Base-by-base conservation (phyloP, 2,113 vertebrate genomes). In the Lepus americanus region DNA sequence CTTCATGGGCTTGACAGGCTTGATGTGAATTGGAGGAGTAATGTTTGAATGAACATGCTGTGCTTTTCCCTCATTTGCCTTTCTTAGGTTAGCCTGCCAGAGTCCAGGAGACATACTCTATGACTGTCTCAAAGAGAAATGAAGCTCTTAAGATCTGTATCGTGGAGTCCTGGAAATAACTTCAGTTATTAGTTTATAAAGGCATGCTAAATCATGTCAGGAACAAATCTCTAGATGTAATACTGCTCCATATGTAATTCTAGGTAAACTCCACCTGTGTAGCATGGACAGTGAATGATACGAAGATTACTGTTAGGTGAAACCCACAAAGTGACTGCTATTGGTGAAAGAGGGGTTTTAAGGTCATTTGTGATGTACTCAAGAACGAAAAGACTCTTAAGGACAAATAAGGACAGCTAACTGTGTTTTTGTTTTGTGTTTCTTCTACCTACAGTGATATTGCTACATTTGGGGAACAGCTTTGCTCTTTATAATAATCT, bases 1-100 rank as follows among this genome's bases (percentile, higher is more conserved):
- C 86, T 72, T 27, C 16, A 11, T 79, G 36, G 33, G 19, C 66
- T 93, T 87, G 72, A 85, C 22, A 79, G 79, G 29, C 33, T 64
- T 73, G 78, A 4, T 85, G 96, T n/a, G 33, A 77, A 49, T 92
- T 83, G 69, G n/a, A 80, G 6, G 22, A 33, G 8, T 44, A 70
- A 55, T 89, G 66, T 87, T 82, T 96, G 94, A 91, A 84, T 95
- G 39, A 78, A 77, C 96, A 22, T 94, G 53, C 16, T 81, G 2
- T 69, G 8, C 11, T 84, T 11, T 70, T 74, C 31, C 63, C 33
- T 90, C 29, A 83, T 93, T 94, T 53, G 33, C 17, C 10, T 55
- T 78, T 92, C n/a, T 89, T 89, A 59, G 64, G 27, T 85, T 85
- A 86, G 53, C 33, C 6, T 86, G 36, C 96, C 22, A 55, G 33